Base-by-base conservation (phyloP, 1,140 invertebrate genomes). In the Chironomus striatipennis region DNA sequence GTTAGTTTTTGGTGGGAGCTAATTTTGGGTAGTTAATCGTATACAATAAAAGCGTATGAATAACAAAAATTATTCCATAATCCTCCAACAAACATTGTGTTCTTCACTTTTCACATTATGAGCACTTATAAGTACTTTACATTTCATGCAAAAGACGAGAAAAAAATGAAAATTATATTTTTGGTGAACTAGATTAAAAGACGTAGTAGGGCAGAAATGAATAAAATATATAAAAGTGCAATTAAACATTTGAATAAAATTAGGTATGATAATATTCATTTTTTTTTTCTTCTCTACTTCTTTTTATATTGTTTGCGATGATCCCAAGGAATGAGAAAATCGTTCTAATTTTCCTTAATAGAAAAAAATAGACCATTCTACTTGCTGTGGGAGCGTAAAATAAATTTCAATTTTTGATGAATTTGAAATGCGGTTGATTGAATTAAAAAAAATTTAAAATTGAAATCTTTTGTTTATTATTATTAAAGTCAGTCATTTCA, bases 201-300 rank as follows among this genome's bases (percentile, higher is more conserved):
- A 57, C n/a, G 47, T n/a, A 70, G 18, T 7, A 21, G n/a, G 15
- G 7, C 17, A 70, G 65, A 70, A 70, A 70, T 70, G 65, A 70
- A 70, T 70, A 70, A 70, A 70, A 70, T 70, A 34, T 34, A 70
- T 70, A 70, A 70, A 70, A 70, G 20, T 70, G 65, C 65, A 70
- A 70, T 70, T 70, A 70, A 70, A 70, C 65, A 70, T 17, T 70
- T 21, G 65, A 70, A 70, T 70, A 70, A 70, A 18, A 70, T 70
- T 70, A 34, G 24, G 24, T 34, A 70, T 70, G 65, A 70, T 70
- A 70, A 70, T 70, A 12, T 4, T 47, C 42, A 6, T 43, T 43
- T 43, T 43, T 10, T 43, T 43, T 10, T 43, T 15, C 43, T 57
- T 12, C 47, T 57, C 47, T 57, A n/a, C 15, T 57, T 57, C 15